Percentiles rank a stretch among this genome's conserved stretches.
Evolutionary conservation across 2,797 vertebrate genomes (phyloP).

Genomic region (Trematomus bernacchii): DNA sequence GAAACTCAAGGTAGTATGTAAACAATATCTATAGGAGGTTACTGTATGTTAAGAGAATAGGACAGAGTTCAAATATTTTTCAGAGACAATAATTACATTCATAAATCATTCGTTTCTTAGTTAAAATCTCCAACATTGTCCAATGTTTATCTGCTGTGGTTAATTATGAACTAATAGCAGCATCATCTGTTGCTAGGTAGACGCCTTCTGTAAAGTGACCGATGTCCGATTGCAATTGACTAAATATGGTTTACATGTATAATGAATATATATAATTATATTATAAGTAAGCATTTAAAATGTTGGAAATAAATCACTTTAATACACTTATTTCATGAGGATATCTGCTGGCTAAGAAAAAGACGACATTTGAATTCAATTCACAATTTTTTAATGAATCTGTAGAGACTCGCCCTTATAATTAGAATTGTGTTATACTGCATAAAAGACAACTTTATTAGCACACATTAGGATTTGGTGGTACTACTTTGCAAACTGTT

Average conservation of each 20-base stretch:
- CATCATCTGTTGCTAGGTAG: conserved; percentile 73
- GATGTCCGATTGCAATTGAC: neutral
- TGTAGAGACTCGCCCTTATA: no score
- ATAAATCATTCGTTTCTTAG: neutral
- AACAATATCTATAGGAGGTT: neutral
- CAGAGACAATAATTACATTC: neutral
- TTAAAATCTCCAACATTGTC: neutral
- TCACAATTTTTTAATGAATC: no score
- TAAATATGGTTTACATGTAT: neutral
- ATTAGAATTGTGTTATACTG: no score
- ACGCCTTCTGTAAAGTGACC: neutral
- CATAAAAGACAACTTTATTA: neutral
- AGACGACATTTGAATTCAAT: neutral
- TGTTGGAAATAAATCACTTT: neutral
- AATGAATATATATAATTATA: no score
- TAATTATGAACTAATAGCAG: conserved; percentile 45
- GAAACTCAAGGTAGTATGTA: neutral
- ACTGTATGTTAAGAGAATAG: neutral
- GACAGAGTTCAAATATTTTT: neutral
- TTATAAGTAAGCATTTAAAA: neutral
- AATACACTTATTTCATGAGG: neutral
- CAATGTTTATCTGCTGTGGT: neutral
- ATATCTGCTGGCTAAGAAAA: neutral
- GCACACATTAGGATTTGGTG: neutral
- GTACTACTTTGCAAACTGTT: neutral